Evolutionary conservation across 2,113 vertebrate genomes (phyloP).

Genomic region (Ranitomeya imitator): DNA sequence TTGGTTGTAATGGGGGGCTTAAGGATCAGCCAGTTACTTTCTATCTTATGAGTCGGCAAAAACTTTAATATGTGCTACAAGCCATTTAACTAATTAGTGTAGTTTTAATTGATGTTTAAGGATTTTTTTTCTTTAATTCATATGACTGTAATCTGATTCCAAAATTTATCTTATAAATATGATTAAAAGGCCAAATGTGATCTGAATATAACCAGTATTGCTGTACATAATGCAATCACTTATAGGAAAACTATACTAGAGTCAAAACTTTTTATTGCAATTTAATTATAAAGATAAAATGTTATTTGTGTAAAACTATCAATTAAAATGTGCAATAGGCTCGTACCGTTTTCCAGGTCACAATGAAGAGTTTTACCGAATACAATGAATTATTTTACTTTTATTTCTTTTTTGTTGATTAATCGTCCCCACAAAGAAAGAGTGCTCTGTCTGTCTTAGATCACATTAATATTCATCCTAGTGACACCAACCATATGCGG

Average conservation of each 20-base stretch:
- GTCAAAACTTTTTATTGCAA: neutral
- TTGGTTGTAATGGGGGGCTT: too few species aligned
- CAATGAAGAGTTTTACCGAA: neutral
- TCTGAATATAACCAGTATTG: too few species aligned
- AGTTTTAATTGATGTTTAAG: too few species aligned
- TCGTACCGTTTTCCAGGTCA: neutral
- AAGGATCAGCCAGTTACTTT: too few species aligned
- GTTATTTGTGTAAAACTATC: neutral
- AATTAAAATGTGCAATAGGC: neutral
- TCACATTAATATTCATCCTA: constrained; percentile 37
- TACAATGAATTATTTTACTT: neutral
- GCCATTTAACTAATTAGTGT: too few species aligned
- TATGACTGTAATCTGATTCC: too few species aligned
- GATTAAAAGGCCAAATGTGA: too few species aligned
- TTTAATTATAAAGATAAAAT: neutral
- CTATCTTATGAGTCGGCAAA: too few species aligned
- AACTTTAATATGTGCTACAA: too few species aligned
- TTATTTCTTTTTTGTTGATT: neutral
- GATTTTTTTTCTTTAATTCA: too few species aligned
- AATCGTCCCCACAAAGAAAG: neutral
- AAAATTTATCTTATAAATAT: too few species aligned
- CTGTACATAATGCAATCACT: too few species aligned
- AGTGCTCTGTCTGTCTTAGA: neutral
- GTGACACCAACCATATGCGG: constrained; percentile 39
- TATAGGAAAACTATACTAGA: neutral